Evolutionary conservation across 2,888 invertebrate genomes (phyloP).

Genomic region (Thysanoteuthis rhombus): DNA sequence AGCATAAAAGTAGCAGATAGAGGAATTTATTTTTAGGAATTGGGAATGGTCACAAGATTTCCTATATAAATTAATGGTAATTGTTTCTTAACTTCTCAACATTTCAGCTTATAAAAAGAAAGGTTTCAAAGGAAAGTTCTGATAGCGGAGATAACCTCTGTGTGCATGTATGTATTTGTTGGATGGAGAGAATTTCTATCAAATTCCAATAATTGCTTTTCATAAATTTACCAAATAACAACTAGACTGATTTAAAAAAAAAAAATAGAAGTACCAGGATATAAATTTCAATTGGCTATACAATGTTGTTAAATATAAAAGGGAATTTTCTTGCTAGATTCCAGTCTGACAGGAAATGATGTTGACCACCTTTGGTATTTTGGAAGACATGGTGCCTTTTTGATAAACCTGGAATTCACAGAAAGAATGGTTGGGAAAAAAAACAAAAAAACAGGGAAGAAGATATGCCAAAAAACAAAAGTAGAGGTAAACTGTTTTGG

Average conservation of each 20-base stretch:
- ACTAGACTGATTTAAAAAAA: neutral
- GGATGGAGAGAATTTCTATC: too few species aligned
- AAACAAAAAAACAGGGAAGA: too few species aligned
- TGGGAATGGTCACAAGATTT: too few species aligned
- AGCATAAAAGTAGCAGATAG: too few species aligned
- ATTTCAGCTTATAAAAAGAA: too few species aligned
- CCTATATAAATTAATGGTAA: too few species aligned
- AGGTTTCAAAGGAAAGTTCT: too few species aligned
- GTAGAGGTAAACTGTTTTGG: neutral
- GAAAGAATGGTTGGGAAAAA: neutral
- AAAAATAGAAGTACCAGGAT: neutral
- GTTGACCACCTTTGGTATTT: constrained; percentile 12
- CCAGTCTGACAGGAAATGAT: neutral
- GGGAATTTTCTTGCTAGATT: neutral
- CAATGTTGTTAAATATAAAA: neutral
- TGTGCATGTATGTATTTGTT: too few species aligned
- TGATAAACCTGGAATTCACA: neutral
- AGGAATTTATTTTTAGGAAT: too few species aligned
- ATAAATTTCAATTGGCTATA: neutral
- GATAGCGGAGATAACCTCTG: too few species aligned
- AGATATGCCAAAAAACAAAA: too few species aligned
- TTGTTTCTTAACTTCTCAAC: too few species aligned
- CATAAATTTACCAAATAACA: neutral
- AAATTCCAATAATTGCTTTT: neutral
- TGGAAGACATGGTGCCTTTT: neutral